Percentiles rank a stretch among this genome's conserved stretches.
Conservation (phyloP, 2,113 vertebrate genomes). For the Nerophis lumbriciformis region DNA sequence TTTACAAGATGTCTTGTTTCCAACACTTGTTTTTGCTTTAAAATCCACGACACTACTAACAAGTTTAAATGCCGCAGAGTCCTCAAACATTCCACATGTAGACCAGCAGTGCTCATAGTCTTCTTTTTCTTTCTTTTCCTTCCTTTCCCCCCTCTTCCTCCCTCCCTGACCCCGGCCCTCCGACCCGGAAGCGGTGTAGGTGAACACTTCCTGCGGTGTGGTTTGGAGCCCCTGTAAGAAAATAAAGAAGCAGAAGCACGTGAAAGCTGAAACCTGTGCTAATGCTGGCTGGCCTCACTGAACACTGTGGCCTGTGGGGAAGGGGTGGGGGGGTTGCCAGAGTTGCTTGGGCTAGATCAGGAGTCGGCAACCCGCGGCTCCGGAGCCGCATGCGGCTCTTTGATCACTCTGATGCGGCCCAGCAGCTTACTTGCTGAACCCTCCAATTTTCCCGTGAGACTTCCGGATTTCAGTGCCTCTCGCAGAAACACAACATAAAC, state of each 20-base stretch:
- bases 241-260: slow-evolving; percentile 53
- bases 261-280: slow-evolving; percentile 62
- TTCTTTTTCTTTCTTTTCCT: slow-evolving; percentile 16
- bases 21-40: slow-evolving; percentile 25
- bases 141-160: not conserved
- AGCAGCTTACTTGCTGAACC: no score
- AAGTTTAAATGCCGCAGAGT: slow-evolving; percentile 34
- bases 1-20: slow-evolving; percentile 16
- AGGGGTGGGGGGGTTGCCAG: not conserved
- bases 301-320: slow-evolving; percentile 8
- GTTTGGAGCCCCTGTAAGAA: slow-evolving; percentile 58
- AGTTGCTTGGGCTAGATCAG: not conserved
- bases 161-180: slow-evolving; percentile 35
- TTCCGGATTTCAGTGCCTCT: no score
- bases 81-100: slow-evolving; percentile 41
- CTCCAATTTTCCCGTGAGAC: no score
- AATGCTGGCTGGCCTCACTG: slow-evolving; percentile 44
- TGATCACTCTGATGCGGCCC: no score
- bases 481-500: no score
- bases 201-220: slow-evolving; percentile 54
- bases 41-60: slow-evolving; percentile 21
- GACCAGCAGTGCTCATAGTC: slow-evolving; percentile 7
- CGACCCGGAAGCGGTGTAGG: slow-evolving; percentile 59
- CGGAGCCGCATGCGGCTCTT: no score
- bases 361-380: no score